Evolutionary conservation across 2,888 invertebrate genomes (phyloP), one percentile per base, ranked within the genome.

Genomic region (Deilephila porcellus): DNA sequence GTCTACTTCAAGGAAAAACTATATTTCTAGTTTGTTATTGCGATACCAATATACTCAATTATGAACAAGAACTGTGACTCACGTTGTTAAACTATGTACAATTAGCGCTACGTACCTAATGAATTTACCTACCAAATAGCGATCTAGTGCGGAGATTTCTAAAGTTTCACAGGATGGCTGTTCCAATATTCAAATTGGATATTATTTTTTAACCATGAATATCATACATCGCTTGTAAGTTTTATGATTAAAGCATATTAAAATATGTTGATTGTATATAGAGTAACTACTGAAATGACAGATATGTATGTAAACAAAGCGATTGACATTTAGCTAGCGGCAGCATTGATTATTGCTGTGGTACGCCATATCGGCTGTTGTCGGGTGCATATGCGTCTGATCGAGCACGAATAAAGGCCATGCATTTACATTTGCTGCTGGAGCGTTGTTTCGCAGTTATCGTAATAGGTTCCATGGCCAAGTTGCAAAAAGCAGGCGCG

Each of bases 391-490:
- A 59, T 67, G 56, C 83, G 86, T 87, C 85, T 86, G 87, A 89
- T 88, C 85, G 87, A 86, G 86, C 81, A 85, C 86, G 86, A 89
- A 86, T 88, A 90, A 88, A 93, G 92, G 92, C 88, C 90, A 90
- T 87, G 85, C 88, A 90, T 91, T 92, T 91, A 91, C 91, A 91
- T 93, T 92, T 87, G 86, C 85, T 88, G 88, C 85, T 88, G 86
- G 85, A 88, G 88, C 88, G 89, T 88, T 89, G 89, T 92, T 91
- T 93, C 90, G 89, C 88, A 91, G 92, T 90, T 91, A 91, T 90
- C 92, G 92, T 93, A 92, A 93, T 92, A 92, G 89, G 90, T 87
- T 90, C 92, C 94, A 94, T 93, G 94, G 94, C 93, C 94, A 92
- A 91, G 89, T 94, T 94, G 94, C 94, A 93, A 94, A 93, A 93